Percentiles rank a stretch among this genome's conserved stretches.
Evolutionary conservation across 2,113 vertebrate species (phyloP).

Genomic region (Chamaea fasciata): DNA sequence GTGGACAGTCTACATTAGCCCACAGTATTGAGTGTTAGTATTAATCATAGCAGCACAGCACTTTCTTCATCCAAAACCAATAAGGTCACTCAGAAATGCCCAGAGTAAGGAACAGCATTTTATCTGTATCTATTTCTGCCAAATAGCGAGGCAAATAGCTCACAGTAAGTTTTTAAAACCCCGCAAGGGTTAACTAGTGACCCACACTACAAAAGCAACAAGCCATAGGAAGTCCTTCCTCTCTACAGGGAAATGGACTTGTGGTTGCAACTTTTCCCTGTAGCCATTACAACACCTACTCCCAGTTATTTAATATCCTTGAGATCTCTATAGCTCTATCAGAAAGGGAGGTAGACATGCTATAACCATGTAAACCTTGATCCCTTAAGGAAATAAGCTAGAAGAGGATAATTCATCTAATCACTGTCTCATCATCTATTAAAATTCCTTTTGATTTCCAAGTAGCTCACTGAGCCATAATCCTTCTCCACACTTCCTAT

Average conservation of each 20-base stretch:
- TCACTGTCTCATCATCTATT: not conserved
- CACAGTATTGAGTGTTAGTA: not conserved
- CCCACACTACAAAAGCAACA: not conserved
- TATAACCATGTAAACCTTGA: not conserved
- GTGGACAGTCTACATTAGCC: not conserved
- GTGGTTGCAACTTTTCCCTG: not conserved
- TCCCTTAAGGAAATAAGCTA: not conserved
- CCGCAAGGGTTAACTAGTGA: not conserved
- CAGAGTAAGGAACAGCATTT: not conserved
- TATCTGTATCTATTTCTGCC: not conserved
- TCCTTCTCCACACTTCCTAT: not conserved
- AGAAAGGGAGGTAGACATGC: not conserved
- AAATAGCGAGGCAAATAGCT: not conserved
- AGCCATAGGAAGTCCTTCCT: not conserved
- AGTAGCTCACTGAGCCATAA: not conserved
- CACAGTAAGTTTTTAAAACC: not conserved
- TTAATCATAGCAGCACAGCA: not conserved
- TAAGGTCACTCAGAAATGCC: fast-evolving
- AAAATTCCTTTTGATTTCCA: not conserved
- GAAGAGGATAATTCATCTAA: not conserved
- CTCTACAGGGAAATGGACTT: not conserved
- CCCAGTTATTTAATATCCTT: not conserved
- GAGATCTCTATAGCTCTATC: not conserved
- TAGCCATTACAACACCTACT: not conserved
- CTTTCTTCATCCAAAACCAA: not conserved